Evolutionary conservation across 1,140 invertebrate species (phyloP).

Genomic region (Caerostris extrusa): DNA sequence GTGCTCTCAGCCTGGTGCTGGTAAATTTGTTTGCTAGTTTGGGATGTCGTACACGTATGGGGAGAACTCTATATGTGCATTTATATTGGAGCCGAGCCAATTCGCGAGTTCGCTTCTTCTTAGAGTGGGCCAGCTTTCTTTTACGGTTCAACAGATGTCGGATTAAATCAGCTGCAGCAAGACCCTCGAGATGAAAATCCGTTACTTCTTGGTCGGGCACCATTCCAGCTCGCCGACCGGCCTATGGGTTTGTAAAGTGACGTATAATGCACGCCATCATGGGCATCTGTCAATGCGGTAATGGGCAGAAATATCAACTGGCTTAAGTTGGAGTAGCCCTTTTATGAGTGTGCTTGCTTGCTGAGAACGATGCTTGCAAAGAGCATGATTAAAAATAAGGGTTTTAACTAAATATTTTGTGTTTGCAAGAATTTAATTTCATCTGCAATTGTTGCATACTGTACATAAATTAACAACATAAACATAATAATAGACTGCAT

Average conservation of each 20-base stretch:
- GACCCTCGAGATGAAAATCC: background rate
- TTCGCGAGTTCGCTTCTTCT: slow-evolving; percentile 42
- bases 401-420: too few relatives aligned
- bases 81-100: slow-evolving; percentile 64
- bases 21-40: slow-evolving; percentile 47
- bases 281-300: slow-evolving; percentile 20
- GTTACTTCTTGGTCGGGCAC: slow-evolving; percentile 33
- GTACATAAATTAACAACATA: too few relatives aligned
- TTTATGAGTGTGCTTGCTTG: too few relatives aligned
- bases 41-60: slow-evolving; percentile 28
- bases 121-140: slow-evolving; percentile 37
- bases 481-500: too few relatives aligned
- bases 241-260: background rate
- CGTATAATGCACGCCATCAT: slow-evolving; percentile 11
- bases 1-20: background rate
- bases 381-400: too few relatives aligned
- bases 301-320: background rate
- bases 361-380: too few relatives aligned
- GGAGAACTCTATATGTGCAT: slow-evolving; percentile 60
- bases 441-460: too few relatives aligned
- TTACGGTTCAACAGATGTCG: slow-evolving; percentile 68
- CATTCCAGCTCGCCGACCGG: background rate
- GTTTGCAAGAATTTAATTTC: too few relatives aligned
- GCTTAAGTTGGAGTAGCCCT: background rate
- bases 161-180: slow-evolving; percentile 61